phyloP scores from a whole-genome alignment of 1,140 invertebrate genomes.

The Sarcophaga peregrina region DNA sequence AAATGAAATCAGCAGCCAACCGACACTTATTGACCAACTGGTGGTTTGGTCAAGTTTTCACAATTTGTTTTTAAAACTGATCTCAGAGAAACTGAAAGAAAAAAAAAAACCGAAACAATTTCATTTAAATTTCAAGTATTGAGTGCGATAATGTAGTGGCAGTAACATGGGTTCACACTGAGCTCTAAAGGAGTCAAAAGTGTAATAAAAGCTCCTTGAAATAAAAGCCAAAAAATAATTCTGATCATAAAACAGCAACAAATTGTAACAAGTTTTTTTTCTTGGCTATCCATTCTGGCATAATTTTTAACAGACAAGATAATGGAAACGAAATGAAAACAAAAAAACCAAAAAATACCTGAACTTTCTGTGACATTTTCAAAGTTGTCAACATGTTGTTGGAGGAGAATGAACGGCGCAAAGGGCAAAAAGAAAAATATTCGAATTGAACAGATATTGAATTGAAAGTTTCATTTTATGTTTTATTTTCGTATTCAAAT shows the following conservation, averaged over 20 bases:
- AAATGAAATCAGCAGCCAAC: no score
- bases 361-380: not conserved
- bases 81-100: no score
- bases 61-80: not conserved
- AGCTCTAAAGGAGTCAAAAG: not conserved
- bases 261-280: no score
- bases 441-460: constrained; percentile 8
- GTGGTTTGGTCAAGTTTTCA: not conserved
- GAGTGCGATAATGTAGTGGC: not conserved
- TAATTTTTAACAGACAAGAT: no score
- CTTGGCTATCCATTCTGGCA: no score
- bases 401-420: not conserved
- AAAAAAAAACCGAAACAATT: no score
- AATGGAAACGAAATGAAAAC: constrained; percentile 14
- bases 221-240: not conserved
- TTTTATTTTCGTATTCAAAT: no score
- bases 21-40: no score
- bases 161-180: not conserved
- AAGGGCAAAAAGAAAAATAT: not conserved
- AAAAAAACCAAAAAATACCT: no score
- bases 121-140: constrained; percentile 2
- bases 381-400: constrained; percentile 1
- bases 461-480: not conserved
- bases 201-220: not conserved
- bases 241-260: no score